Base-by-base conservation (phyloP, 2,113 vertebrate species). In the Murina feae region DNA sequence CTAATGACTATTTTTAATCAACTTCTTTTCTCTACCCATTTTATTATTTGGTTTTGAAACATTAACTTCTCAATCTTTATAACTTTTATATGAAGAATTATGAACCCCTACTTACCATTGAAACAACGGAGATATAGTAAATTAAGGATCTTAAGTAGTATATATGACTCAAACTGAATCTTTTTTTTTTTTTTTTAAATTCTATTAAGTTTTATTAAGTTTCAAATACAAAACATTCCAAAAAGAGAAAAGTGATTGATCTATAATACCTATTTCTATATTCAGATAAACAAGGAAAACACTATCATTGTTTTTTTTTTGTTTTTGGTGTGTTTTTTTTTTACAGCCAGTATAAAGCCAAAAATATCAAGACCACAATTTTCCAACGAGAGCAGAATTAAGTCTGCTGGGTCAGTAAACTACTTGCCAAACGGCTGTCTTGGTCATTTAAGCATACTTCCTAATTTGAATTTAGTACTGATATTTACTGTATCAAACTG, bases 151-250 rank as follows among this genome's bases (percentile, higher is more conserved):
- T 12, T 55, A 58, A 30, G 9, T 1, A 30, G 9, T 1, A 58
- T 58, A 23, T 58, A 58, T 28, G 20, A 58, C 23, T 10, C 72
- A 93, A 86, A 65, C 37, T 60, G 1, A 37, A 69, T 51, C 55
- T 86, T 49, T 44, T 42, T 44, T 44, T 44, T 9, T 44, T 44
- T 44, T 44, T 44, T 44, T 44, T 8, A 44, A 42, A 10, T 13
- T 42, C n/a, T 44, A 28, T 91, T 86, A 51, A 94, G 42, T 86
- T 96, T 97, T 97, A 97, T 97, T 97, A 89, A 89, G 75, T 83
- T 96, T 93, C 55, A 84, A 90, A 94, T 94, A 96, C 95, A 97
- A 97, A 97, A 96, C 89, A 97, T 96, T 96, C 94, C 86, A 84
- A 91, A 91, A 91, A 85, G 49, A 89, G 55, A 88, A 92, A 95